Evolutionary conservation across 2,113 vertebrate genomes (phyloP).

Genomic region (Burhinus oedicnemus): DNA sequence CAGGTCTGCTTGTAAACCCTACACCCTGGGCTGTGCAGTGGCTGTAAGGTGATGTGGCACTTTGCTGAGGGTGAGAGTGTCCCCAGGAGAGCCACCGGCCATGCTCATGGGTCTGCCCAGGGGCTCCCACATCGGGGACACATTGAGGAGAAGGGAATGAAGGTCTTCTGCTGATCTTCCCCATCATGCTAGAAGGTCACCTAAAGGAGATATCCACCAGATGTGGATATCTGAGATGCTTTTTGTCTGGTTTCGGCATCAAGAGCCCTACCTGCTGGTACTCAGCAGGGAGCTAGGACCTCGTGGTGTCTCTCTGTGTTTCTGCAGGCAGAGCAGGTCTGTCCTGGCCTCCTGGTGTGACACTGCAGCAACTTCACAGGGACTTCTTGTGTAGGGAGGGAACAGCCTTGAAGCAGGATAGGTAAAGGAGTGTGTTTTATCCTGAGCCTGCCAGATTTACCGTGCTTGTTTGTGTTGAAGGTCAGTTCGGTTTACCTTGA

Average conservation of each 20-base stretch:
- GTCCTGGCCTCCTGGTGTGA: neutral
- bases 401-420: neutral
- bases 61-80: neutral
- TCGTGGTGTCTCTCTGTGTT: neutral
- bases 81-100: neutral
- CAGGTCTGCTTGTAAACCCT: neutral
- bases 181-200: neutral
- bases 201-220: neutral
- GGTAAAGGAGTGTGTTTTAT: neutral
- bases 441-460: neutral
- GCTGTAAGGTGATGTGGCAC: accelerated
- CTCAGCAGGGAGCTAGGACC: neutral
- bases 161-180: neutral
- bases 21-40: accelerated
- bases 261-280: accelerated
- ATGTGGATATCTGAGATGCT: neutral
- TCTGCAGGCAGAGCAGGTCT: neutral
- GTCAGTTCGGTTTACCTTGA: neutral
- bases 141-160: neutral
- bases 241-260: neutral
- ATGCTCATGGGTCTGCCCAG: neutral
- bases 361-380: neutral
- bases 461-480: neutral
- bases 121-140: neutral
- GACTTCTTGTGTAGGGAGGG: neutral